These are phyloP conservation scores for Danio kyathit DNA, from an alignment of 2,797 vertebrate genomes.

Conservation along the genomic window DNA sequence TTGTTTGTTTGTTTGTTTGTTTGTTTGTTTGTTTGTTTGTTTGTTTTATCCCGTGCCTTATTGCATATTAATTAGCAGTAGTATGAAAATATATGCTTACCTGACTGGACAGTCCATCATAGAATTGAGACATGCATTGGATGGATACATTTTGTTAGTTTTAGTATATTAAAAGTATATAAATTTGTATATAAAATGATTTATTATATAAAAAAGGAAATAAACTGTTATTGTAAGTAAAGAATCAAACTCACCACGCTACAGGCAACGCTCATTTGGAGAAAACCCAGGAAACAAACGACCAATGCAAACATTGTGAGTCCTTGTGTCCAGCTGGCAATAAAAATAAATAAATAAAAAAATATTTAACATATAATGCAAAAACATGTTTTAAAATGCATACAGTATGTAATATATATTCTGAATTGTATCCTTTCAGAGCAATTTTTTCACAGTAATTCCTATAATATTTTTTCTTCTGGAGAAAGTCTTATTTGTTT, in stretches of 20 bases:
- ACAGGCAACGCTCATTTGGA: slow-evolving; percentile 62
- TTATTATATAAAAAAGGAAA: too few species aligned
- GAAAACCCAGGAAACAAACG: slow-evolving; percentile 64
- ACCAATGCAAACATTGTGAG: slow-evolving; percentile 68
- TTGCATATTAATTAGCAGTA: neutral
- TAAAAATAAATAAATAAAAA: neutral
- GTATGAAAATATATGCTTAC: slow-evolving; percentile 61
- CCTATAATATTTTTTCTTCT: too few species aligned
- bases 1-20: too few species aligned
- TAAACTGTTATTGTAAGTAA: too few species aligned
- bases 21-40: too few species aligned
- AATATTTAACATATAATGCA: neutral
- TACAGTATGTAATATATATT: too few species aligned
- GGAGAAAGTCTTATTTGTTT: too few species aligned
- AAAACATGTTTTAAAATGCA: neutral
- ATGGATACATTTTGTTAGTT: neutral
- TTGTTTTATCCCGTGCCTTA: too few species aligned
- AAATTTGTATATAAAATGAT: too few species aligned
- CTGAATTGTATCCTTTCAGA: too few species aligned
- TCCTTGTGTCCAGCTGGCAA: neutral
- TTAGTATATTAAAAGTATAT: too few species aligned
- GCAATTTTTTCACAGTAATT: too few species aligned
- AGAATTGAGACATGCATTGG: slow-evolving; percentile 15
- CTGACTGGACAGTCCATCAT: slow-evolving; percentile 61
- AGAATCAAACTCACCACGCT: slow-evolving; percentile 63